Evolutionary conservation across 2,797 vertebrate species (phyloP), one percentile per base, ranked within the genome.

Genomic region (Sebastes minor): DNA sequence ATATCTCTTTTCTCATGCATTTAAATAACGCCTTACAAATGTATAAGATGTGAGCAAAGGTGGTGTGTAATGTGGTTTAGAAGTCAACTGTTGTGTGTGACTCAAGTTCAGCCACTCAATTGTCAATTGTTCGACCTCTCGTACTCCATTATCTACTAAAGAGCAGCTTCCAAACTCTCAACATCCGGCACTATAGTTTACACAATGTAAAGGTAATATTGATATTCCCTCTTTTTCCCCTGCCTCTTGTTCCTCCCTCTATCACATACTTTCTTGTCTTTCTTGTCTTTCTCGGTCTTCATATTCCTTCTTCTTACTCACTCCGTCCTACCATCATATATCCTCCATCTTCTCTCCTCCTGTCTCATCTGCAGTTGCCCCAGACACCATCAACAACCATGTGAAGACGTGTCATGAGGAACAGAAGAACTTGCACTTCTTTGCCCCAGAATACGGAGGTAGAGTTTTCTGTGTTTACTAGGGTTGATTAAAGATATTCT

Each of bases 361-460:
- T 65, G 12, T 80, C 13, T 73, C 23, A 57, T 73, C 65, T 89
- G 38, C 83, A 99, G 98, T 99, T 89, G 98, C 97, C 64, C 98
- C 98, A 9, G 98, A 99, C 90, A 98, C 98, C 9, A 99, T 99
- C 91, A 99, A 99, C 95, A 98, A 97, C 91, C 97, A 99, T 0
- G 98, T 99, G 94, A 99, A 99, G 95, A 99, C 98, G 0, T 99
- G 97, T 93, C 95, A 97, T 5, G 98, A 98, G 90, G 97, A 99
- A 78, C 96, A 97, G 95, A 98, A 98, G 87, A 98, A 99, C 93
- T 90, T 99, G 92, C 98, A 99, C 92, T 99, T 99, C 94, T 98
- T 97, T 90, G 98, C 98, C 69, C 98, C 98, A 0, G 98, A 99
- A 91, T 99, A 99, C 56, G 97, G 97, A 97, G 97, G 97, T 98